Conservation (phyloP, 2,113 vertebrate species). For the Spilogale gracilis region DNA sequence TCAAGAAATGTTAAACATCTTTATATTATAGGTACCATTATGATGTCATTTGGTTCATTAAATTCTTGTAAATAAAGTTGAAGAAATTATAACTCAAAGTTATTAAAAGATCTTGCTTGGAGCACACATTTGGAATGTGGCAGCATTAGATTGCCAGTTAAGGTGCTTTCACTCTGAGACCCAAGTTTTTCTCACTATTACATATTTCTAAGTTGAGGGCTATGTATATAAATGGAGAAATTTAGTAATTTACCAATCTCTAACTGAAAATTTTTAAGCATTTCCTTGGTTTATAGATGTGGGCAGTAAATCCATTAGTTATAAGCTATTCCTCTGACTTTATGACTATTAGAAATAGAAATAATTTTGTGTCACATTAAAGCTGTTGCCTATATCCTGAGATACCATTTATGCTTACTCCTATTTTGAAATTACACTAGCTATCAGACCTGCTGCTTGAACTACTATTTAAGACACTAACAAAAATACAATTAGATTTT, state of each 20-base stretch:
- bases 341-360: conserved; percentile 5
- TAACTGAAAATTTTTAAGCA: not conserved
- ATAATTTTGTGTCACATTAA: not conserved
- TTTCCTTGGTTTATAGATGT: not conserved
- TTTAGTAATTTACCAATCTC: not conserved
- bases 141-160: not conserved
- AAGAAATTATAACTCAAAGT: not conserved
- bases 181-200: not conserved
- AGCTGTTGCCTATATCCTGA: not conserved
- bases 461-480: not conserved
- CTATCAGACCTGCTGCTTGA: not conserved
- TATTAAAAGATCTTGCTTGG: not conserved
- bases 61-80: conserved; percentile 14
- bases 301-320: not conserved
- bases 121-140: not conserved
- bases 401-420: not conserved
- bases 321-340: not conserved
- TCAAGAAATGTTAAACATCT: not conserved
- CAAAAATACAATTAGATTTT: not conserved
- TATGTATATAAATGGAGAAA: not conserved
- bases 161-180: not conserved
- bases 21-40: not conserved
- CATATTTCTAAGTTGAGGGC: not conserved
- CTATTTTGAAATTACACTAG: not conserved
- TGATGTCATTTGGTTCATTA: not conserved